phyloP scores from a whole-genome alignment of 2,797 vertebrate species.

The Myripristis jacobus region DNA sequence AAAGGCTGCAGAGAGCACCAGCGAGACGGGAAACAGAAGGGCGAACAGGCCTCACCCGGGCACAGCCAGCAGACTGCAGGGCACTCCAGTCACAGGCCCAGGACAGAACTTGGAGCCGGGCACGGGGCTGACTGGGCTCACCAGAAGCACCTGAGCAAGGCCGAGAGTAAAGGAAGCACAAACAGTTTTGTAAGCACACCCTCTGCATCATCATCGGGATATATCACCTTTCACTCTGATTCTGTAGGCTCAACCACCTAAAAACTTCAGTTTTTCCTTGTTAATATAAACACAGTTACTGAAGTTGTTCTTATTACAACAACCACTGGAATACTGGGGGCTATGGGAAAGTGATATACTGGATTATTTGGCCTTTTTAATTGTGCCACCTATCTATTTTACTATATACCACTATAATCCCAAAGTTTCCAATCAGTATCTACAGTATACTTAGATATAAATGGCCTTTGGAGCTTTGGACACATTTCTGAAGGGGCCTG shows the following conservation, averaged over 20 bases:
- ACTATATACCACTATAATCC: slow-evolving; percentile 31
- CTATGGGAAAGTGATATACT: slow-evolving; percentile 25
- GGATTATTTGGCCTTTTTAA: slow-evolving; percentile 56
- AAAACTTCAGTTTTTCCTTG: slow-evolving; percentile 9
- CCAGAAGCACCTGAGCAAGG: slow-evolving; percentile 78
- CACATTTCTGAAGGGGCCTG: slow-evolving; percentile 48
- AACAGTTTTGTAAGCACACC: slow-evolving; percentile 92
- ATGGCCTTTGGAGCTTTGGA: slow-evolving; percentile 53
- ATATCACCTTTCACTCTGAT: slow-evolving; percentile 88
- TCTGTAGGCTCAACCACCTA: slow-evolving; percentile 88
- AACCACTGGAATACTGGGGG: slow-evolving; percentile 36
- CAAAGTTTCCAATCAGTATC: slow-evolving; percentile 28
- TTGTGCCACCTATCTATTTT: slow-evolving; percentile 54
- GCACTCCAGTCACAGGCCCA: slow-evolving; percentile 63
- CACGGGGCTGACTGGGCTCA: slow-evolving; percentile 75
- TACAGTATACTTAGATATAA: slow-evolving; percentile 31
- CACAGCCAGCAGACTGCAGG: slow-evolving; percentile 58
- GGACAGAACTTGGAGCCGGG: slow-evolving; percentile 68
- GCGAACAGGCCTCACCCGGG: slow-evolving; percentile 57
- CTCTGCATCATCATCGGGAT: slow-evolving; percentile 86
- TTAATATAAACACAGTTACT: slow-evolving; percentile 51
- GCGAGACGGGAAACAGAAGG: slow-evolving; percentile 52
- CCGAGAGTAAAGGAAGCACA: slow-evolving; percentile 85
- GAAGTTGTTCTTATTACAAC: slow-evolving; percentile 42
- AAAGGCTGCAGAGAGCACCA: slow-evolving; percentile 57